phyloP scores from a whole-genome alignment of 2,888 invertebrate species.

The Melipona bicolor region DNA sequence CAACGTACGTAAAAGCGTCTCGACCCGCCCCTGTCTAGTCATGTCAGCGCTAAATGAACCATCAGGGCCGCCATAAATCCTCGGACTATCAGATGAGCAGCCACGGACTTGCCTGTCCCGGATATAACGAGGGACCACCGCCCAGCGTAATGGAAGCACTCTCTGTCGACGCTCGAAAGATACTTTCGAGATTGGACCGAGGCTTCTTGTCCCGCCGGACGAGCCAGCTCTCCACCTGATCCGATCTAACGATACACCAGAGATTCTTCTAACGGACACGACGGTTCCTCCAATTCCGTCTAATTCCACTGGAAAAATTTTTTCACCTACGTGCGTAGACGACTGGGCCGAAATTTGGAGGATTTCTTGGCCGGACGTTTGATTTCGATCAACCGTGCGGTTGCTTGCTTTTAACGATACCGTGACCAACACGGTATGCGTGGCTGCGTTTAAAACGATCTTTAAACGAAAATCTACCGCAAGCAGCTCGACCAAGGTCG shows the following conservation, averaged over 20 bases:
- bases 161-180: conserved; percentile 71
- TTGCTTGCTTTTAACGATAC: background rate
- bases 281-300: conserved; percentile 16
- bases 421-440: background rate
- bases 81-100: conserved; percentile 78
- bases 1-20: conserved; percentile 57
- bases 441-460: conserved; percentile 27
- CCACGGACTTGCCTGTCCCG: conserved; percentile 74
- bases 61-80: conserved; percentile 81
- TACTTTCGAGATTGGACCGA: conserved; percentile 68
- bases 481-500: conserved; percentile 43
- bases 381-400: background rate
- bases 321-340: background rate
- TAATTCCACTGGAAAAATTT: background rate
- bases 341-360: background rate
- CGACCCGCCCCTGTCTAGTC: conserved; percentile 73
- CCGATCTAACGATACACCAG: conserved; percentile 15
- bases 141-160: conserved; percentile 78
- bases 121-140: conserved; percentile 81
- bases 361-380: background rate
- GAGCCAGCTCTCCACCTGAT: conserved; percentile 55
- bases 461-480: conserved; percentile 51
- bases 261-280: conserved; percentile 15
- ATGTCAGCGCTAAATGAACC: conserved; percentile 81
- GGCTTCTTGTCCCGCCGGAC: conserved; percentile 43